Evolutionary conservation across 2,113 vertebrate genomes (phyloP).

Genomic region (Sinocyclocheilus rhinocerous): DNA sequence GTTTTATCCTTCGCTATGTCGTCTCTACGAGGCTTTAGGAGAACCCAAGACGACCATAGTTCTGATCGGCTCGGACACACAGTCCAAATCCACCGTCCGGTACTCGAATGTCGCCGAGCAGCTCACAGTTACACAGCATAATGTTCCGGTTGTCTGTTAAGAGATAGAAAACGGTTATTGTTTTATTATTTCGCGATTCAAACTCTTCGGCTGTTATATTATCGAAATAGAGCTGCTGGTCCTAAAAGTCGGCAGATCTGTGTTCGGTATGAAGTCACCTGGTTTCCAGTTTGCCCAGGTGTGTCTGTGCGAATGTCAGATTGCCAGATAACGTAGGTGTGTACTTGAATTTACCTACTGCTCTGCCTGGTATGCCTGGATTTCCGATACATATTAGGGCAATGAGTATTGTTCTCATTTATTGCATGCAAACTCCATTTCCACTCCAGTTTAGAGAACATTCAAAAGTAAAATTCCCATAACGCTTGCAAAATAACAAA

Average conservation of each 20-base stretch:
- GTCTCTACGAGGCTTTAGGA: not conserved
- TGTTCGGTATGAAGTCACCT: not conserved
- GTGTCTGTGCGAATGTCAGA: not conserved
- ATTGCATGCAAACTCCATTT: not conserved
- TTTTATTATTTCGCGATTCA: not conserved
- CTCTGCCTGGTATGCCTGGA: not conserved
- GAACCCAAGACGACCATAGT: not conserved
- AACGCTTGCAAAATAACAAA: too few species aligned
- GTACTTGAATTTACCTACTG: not conserved
- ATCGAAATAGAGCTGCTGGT: not conserved
- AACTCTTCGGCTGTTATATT: not conserved
- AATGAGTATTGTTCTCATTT: not conserved
- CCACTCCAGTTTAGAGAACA: too few species aligned
- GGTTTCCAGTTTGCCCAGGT: slow-evolving; percentile 9
- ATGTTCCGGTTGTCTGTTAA: not conserved
- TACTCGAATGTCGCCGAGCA: not conserved
- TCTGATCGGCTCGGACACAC: not conserved
- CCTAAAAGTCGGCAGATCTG: not conserved
- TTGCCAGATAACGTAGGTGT: not conserved
- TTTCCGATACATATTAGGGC: not conserved
- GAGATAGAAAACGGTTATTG: not conserved
- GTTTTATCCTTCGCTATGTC: not conserved
- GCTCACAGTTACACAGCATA: not conserved
- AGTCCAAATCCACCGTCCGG: not conserved
- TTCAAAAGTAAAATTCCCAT: too few species aligned